phyloP scores from a whole-genome alignment of 2,797 vertebrate genomes.

The Phoebastria nigripes region DNA sequence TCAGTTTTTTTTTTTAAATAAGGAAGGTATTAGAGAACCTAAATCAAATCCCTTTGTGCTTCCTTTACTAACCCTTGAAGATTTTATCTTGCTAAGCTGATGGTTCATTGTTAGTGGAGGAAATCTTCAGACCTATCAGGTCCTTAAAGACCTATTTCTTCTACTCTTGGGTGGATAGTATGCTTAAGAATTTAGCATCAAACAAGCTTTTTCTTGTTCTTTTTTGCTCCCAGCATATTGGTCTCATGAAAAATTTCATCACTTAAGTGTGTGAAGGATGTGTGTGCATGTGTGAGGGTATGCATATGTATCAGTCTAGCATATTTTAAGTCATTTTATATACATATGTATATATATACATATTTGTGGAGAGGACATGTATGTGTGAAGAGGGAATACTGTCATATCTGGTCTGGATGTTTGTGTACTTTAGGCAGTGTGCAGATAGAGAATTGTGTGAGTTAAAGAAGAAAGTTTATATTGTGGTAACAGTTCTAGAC shows the following conservation, averaged over 20 bases:
- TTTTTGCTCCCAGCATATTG: neutral
- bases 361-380: neutral
- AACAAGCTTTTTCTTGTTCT: neutral
- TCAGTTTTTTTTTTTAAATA: neutral
- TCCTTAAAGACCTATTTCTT: neutral
- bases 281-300: neutral
- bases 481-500: neutral
- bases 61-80: neutral
- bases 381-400: neutral
- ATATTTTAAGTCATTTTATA: neutral
- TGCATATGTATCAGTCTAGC: slow-evolving; percentile 33
- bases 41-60: neutral
- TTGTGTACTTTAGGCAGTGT: neutral
- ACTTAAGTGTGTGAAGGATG: neutral
- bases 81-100: neutral
- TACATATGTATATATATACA: neutral
- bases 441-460: neutral
- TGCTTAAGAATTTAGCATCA: neutral
- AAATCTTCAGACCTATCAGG: neutral
- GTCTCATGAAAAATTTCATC: neutral
- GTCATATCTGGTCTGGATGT: neutral
- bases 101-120: neutral
- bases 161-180: neutral
- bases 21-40: neutral
- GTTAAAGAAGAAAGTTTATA: neutral